Evolutionary conservation across 2,113 vertebrate genomes (phyloP), one percentile per base, ranked within the genome.

Genomic region (Oxyura jamaicensis): DNA sequence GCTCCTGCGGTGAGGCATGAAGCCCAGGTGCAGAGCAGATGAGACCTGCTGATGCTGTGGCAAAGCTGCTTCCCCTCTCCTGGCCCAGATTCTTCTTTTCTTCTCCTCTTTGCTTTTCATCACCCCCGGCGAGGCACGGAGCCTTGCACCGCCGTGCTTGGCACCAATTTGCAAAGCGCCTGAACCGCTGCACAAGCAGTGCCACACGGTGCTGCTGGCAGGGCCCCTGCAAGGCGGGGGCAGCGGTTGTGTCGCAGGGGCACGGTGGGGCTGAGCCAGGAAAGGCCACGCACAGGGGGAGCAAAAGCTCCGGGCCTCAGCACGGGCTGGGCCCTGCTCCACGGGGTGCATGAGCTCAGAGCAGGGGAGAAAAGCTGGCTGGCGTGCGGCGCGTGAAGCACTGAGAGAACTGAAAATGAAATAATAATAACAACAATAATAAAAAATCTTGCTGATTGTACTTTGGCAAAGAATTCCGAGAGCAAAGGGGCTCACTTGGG

Each of bases 401-500:
- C 36, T 1, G 6, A 79, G 41, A 80, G 44, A 68, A 46, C 8
- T 16, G 52, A 56, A 93, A 94, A 91, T 60, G 83, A 92, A 95
- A 82, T 36, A 89, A 65, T 67, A 84, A 95, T 93, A 84, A 78
- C 71, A 75, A 10, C 12, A 31, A 16, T 53, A 63, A 68, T 35
- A 81, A 78, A 59, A 78, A 42, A 44, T 66, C 50, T 66, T 93
- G 85, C 83, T 93, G 79, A 91, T 72, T 93, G 84, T 56, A 84
- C 66, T 86, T 46, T 29, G 29, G 80, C 65, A 88, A 83, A 91
- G 85, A 93, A 93, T 59, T 78, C 83, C 36, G 71, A 90, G 84
- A 96, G 96, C 87, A 79, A 94, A 96, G 91, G 78, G 88, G 79
- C 83, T 95, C 44, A 9, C 93, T 95, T 72, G 8, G 62, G 94